These are phyloP conservation scores for Tricholaema leucomelas DNA, from an alignment of 2,113 vertebrate species.

Conservation along the genomic window DNA sequence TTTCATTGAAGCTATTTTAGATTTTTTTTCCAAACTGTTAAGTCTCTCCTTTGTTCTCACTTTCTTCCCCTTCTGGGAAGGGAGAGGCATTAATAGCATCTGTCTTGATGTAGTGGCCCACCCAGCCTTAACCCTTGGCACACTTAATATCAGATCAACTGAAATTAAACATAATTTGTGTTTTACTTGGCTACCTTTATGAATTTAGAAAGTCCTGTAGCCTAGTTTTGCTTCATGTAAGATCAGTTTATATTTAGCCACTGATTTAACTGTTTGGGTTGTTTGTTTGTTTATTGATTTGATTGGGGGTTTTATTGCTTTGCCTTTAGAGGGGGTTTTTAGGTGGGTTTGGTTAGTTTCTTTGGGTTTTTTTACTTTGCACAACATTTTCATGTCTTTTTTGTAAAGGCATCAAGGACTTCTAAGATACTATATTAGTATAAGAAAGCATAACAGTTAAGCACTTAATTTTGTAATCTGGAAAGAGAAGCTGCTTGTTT, in stretches of 20 bases:
- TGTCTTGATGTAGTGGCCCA: not conserved
- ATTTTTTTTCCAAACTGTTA: too few relatives aligned
- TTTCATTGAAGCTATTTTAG: not conserved
- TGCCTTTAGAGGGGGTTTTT: not conserved
- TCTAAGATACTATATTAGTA: not conserved
- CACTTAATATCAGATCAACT: not conserved
- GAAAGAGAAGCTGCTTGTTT: not conserved
- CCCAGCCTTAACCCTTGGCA: not conserved
- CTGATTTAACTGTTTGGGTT: not conserved
- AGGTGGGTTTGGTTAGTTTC: not conserved
- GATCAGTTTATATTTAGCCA: not conserved
- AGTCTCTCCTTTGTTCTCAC: not conserved
- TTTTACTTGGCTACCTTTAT: not conserved
- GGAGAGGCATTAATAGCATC: not conserved
- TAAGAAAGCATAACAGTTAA: not conserved
- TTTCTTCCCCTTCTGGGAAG: not conserved
- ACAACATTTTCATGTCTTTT: not conserved
- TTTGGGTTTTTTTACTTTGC: not conserved
- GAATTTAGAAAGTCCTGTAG: not conserved
- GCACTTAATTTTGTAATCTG: conserved; percentile 3
- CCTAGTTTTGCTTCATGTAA: not conserved
- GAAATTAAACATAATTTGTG: not conserved
- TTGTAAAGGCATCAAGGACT: not conserved
- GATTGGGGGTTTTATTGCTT: not conserved
- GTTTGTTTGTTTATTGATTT: too few relatives aligned